Conservation (phyloP, 2,113 vertebrate genomes). For the Rhombomys opimus region DNA sequence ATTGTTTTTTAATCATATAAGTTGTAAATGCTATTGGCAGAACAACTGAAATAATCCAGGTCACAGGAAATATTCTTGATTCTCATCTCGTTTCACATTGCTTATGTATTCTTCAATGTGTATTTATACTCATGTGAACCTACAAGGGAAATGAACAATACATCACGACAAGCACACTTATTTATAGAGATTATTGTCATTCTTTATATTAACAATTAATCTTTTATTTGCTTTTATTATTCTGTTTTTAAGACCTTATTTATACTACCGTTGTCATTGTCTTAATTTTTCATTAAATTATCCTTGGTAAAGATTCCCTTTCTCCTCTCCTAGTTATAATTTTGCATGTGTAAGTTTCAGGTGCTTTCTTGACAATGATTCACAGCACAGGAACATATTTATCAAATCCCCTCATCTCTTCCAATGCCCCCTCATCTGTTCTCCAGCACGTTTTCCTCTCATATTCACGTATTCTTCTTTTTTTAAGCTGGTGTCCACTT, state of each 20-base stretch:
- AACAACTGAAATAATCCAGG: not conserved
- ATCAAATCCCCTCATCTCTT: not conserved
- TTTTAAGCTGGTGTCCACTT: not conserved
- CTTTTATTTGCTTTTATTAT: not conserved
- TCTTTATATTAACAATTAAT: not conserved
- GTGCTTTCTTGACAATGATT: not conserved
- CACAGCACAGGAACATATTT: not conserved
- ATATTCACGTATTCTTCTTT: not conserved
- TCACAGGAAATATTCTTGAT: conserved; percentile 18
- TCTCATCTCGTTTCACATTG: not conserved
- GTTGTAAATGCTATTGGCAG: not conserved
- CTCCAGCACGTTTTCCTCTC: not conserved
- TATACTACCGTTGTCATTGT: not conserved
- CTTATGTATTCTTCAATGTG: not conserved
- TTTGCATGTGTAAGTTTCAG: not conserved
- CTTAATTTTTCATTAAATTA: conserved; percentile 18
- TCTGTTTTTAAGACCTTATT: conserved; percentile 18
- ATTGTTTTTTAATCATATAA: not conserved
- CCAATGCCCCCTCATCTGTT: not conserved
- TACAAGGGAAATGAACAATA: not conserved
- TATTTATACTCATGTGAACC: not conserved
- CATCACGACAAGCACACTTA: not conserved
- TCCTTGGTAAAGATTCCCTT: not conserved
- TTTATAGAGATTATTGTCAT: not conserved
- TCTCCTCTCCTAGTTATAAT: not conserved